These are phyloP conservation scores for Acanthaster planci DNA, from an alignment of 35 echinoderm and acorn worm species.

Conservation along the genomic window DNA sequence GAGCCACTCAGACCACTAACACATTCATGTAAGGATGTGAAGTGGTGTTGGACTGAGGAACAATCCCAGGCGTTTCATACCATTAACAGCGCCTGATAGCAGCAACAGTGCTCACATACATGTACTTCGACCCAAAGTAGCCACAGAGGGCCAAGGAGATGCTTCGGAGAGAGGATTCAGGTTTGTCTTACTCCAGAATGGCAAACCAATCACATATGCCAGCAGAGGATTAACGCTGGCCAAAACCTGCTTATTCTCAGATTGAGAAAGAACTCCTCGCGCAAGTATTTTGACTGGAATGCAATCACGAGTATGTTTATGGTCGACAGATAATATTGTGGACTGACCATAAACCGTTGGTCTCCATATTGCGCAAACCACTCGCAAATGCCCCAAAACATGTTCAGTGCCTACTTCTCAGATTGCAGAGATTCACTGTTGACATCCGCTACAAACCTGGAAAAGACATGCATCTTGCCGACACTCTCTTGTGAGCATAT, in stretches of 20 bases:
- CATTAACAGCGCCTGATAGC: conserved; percentile 47
- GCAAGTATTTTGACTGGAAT: conserved; percentile 73
- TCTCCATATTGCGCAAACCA: conserved; percentile 56
- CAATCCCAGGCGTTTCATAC: conserved; percentile 43
- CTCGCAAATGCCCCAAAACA: conserved; percentile 58
- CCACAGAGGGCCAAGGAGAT: conserved; percentile 72
- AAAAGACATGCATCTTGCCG: conserved; percentile 59
- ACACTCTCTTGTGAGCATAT: conserved; percentile 47
- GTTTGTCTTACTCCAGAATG: conserved; percentile 41
- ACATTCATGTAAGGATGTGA: conserved; percentile 51
- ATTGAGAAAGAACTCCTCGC: conserved; percentile 85
- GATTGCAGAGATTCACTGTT: conserved; percentile 39
- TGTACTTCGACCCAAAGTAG: conserved; percentile 36
- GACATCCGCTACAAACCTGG: conserved; percentile 54
- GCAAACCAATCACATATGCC: conserved; percentile 61
- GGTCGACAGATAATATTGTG: conserved; percentile 52
- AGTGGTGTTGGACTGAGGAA: conserved; percentile 51
- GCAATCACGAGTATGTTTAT: conserved; percentile 70
- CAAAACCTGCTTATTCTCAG: conserved; percentile 72
- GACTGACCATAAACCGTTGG: conserved; percentile 74
- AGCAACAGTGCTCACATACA: conserved; percentile 54
- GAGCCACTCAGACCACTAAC: conserved; percentile 56
- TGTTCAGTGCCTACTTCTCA: conserved; percentile 40
- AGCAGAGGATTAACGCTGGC: conserved; percentile 65
- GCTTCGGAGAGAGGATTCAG: conserved; percentile 55